Percentiles rank a stretch among this genome's conserved stretches.
Evolutionary conservation across 2,113 vertebrate species (phyloP).

Genomic region (Gymnogyps californianus): DNA sequence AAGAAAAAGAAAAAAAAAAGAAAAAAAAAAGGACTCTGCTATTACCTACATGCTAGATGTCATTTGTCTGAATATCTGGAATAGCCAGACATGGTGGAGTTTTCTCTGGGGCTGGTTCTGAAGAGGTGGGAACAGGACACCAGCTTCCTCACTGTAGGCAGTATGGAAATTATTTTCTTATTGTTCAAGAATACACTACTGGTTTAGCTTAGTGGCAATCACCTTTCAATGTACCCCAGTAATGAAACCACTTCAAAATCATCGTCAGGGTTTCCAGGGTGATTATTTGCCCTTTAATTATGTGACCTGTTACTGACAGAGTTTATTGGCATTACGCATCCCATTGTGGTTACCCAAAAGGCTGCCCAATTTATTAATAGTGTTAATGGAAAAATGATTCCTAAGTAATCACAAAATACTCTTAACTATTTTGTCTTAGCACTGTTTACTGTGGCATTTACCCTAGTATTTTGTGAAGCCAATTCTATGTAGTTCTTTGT

Average conservation of each 20-base stretch:
- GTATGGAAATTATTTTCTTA: not conserved
- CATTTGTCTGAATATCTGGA: not conserved
- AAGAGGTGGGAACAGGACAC: not conserved
- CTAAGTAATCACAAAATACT: not conserved
- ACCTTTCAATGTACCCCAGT: not conserved
- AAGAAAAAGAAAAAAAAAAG: not conserved
- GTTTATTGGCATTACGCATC: not conserved
- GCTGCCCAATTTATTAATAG: not conserved
- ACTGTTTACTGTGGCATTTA: not conserved
- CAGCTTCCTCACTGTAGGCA: fast-evolving
- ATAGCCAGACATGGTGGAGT: not conserved
- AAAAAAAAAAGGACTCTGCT: not conserved
- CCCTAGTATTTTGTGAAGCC: not conserved
- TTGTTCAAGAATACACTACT: not conserved
- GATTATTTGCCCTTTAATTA: not conserved
- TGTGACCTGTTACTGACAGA: not conserved
- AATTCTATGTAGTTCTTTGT: not conserved
- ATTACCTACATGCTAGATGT: not conserved
- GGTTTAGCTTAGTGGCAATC: not conserved
- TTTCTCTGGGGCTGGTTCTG: not conserved
- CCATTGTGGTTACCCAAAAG: not conserved
- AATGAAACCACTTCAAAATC: conserved; percentile 1
- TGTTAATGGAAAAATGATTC: not conserved
- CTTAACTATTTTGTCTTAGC: not conserved
- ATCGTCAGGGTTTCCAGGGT: not conserved